Conservation (phyloP, 2,797 vertebrate species). For the Sarcophilus harrisii region DNA sequence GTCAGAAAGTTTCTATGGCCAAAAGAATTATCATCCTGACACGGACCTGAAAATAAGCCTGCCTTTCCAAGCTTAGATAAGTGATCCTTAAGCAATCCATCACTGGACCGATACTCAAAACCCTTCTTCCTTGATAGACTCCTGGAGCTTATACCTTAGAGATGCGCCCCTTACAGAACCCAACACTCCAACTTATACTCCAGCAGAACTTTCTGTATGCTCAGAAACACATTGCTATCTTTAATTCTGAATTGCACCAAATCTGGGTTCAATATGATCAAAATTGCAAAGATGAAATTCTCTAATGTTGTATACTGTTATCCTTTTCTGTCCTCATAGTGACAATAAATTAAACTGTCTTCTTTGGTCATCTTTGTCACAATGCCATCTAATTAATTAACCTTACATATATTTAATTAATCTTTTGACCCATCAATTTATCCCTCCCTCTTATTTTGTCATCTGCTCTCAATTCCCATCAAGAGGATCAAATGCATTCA, state of each 20-base stretch:
- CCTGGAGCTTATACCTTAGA: not conserved
- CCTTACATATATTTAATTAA: constrained; percentile 64
- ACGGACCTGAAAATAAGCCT: not conserved
- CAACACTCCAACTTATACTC: too few species aligned
- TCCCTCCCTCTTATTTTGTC: constrained; percentile 58
- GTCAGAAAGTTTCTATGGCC: not conserved
- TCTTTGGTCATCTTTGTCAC: constrained; percentile 62
- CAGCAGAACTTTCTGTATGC: not conserved
- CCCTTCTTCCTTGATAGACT: not conserved
- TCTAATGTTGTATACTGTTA: not conserved
- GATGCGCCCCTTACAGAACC: not conserved
- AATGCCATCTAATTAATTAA: constrained; percentile 65
- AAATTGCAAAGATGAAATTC: not conserved
- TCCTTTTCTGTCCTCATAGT: constrained; percentile 11
- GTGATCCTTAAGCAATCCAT: not conserved
- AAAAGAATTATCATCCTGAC: not conserved
- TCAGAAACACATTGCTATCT: not conserved
- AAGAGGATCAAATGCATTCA: not conserved
- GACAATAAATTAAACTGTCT: constrained; percentile 53
- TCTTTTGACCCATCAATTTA: constrained; percentile 33
- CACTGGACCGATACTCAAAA: not conserved
- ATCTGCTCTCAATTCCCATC: constrained; percentile 30
- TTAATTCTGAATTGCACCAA: not conserved
- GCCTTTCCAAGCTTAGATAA: not conserved
- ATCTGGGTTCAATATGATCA: not conserved